A percentile compares a stretch with the other conserved stretches of the same genome.
These are phyloP conservation scores for Scaptomyza tumidula DNA, from an alignment of 2,888 invertebrate species.

Conservation along the genomic window DNA sequence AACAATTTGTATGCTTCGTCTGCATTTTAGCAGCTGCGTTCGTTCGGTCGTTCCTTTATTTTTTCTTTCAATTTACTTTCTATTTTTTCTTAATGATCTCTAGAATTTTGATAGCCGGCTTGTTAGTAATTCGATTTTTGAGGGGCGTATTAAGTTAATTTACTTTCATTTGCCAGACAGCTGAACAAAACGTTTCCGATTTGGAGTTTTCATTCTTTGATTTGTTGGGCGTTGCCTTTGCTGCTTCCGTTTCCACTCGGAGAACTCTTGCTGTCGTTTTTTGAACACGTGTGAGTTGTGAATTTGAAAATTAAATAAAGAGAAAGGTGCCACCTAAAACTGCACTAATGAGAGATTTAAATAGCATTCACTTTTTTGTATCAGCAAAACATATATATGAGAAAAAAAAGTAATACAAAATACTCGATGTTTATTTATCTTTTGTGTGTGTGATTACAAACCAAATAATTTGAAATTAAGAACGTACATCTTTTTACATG, in stretches of 20 bases:
- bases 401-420: too few relatives aligned
- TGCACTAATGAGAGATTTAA: conserved; percentile 27
- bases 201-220: conserved; percentile 30
- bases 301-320: conserved; percentile 11
- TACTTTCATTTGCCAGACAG: conserved; percentile 63
- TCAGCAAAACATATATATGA: too few relatives aligned
- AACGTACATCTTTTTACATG: not conserved
- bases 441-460: conserved; percentile 11
- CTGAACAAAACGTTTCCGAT: conserved; percentile 48
- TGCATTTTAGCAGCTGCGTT: conserved; percentile 16
- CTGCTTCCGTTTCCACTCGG: conserved; percentile 56
- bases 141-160: conserved; percentile 51
- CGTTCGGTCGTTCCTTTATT: conserved; percentile 23
- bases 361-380: not conserved
- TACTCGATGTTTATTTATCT: not conserved
- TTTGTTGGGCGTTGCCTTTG: conserved; percentile 43
- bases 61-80: conserved; percentile 64
- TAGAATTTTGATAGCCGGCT: conserved; percentile 60
- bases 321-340: conserved; percentile 21
- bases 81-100: conserved; percentile 62
- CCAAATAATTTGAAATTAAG: not conserved
- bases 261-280: conserved; percentile 2
- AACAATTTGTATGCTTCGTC: conserved; percentile 31
- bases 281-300: conserved; percentile 13
- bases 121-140: conserved; percentile 48